Conservation (phyloP, 2,888 invertebrate species). For the Odontothrips loti region DNA sequence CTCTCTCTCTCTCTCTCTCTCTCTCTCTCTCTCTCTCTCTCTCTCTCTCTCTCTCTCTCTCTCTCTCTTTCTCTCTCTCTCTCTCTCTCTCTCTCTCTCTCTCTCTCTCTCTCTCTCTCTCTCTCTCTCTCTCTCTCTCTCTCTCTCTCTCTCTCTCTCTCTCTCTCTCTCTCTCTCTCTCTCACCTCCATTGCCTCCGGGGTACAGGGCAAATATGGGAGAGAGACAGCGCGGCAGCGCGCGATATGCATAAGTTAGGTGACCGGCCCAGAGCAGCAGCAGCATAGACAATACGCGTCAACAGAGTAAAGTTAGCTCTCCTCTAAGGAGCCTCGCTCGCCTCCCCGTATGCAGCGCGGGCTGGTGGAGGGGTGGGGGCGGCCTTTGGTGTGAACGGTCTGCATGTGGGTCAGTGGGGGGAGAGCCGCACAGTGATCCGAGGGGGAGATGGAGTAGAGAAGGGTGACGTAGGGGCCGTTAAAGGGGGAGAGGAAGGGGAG, state of each 20-base stretch:
- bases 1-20: background rate
- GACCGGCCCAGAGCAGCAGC: background rate
- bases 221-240: background rate
- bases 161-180: too few species aligned
- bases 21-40: background rate
- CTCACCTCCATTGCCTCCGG: too few species aligned
- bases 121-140: too few species aligned
- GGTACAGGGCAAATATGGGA: too few species aligned
- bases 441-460: background rate
- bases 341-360: background rate
- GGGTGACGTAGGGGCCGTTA: background rate
- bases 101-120: too few species aligned
- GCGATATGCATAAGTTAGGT: background rate
- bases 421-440: background rate
- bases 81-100: too few species aligned
- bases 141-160: too few species aligned
- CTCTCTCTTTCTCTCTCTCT: background rate
- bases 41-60: background rate
- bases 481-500: background rate
- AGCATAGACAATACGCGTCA: too few species aligned
- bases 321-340: background rate
- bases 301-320: too few species aligned
- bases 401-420: conserved; percentile 14
- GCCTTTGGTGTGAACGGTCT: conserved; percentile 19
- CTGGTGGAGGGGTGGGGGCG: background rate